phyloP scores from a whole-genome alignment of 2,888 invertebrate genomes.

The Eurytoma californica region DNA sequence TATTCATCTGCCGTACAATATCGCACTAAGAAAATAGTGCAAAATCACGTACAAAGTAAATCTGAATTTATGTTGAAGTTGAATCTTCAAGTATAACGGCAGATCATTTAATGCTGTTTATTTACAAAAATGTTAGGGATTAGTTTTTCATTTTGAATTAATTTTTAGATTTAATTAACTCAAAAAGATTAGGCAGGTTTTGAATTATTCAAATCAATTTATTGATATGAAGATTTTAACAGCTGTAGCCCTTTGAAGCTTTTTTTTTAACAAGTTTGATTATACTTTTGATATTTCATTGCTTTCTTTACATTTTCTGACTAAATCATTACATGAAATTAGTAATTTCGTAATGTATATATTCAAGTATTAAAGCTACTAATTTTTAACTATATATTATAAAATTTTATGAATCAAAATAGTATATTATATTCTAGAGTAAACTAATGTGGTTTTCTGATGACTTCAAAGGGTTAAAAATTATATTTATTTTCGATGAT shows the following conservation, averaged over 20 bases:
- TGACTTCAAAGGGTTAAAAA: slow-evolving; percentile 42
- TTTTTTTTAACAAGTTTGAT: background rate
- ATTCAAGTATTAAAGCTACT: no score
- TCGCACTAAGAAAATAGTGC: no score
- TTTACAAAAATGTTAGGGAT: no score
- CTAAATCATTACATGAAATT: background rate
- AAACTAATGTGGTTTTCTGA: no score
- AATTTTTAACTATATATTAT: no score
- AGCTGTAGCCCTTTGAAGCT: slow-evolving; percentile 40
- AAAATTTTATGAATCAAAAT: no score
- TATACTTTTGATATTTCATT: background rate
- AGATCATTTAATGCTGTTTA: no score
- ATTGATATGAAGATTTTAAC: background rate
- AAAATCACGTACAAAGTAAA: no score
- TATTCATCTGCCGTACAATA: no score
- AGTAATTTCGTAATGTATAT: background rate
- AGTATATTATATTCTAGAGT: no score
- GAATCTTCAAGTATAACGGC: background rate
- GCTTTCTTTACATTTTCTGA: background rate
- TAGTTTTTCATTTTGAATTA: no score
- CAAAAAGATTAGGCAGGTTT: slow-evolving; percentile 37
- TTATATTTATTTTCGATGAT: background rate
- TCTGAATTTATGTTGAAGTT: background rate
- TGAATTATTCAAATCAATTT: background rate
- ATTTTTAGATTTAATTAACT: no score